Conservation (phyloP, 2,113 vertebrate species). For the Dryoscopus gambensis region DNA sequence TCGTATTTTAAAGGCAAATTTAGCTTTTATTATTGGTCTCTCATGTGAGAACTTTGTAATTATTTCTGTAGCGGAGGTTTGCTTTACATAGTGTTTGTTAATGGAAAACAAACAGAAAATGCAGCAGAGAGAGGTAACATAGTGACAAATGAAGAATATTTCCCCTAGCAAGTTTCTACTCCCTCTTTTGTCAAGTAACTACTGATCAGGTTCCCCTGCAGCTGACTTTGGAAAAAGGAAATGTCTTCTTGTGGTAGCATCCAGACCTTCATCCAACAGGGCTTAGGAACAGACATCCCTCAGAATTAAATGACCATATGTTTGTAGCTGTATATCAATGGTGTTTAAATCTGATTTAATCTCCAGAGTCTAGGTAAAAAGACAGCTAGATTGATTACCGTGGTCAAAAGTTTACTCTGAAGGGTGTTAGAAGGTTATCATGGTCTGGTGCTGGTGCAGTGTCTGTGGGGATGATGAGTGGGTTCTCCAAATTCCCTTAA, state of each 20-base stretch:
- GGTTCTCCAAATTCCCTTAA: background rate
- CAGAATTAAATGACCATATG: background rate
- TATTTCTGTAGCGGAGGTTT: background rate
- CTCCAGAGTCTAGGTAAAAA: background rate
- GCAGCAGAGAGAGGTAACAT: background rate
- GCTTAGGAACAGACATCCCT: background rate
- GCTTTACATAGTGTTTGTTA: background rate
- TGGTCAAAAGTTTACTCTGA: background rate
- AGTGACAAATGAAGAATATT: background rate
- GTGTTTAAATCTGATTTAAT: background rate
- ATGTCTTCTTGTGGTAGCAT: background rate
- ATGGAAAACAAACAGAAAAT: background rate
- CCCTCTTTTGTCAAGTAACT: background rate
- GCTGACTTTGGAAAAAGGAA: background rate
- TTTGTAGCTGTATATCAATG: background rate
- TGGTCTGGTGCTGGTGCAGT: background rate
- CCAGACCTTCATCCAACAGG: background rate
- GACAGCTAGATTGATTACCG: background rate
- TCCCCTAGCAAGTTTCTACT: background rate
- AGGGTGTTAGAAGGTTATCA: background rate
- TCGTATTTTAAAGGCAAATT: background rate
- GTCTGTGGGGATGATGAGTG: background rate
- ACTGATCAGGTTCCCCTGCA: background rate
- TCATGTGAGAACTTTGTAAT: background rate
- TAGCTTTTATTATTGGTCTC: background rate